phyloP scores from a whole-genome alignment of 1,140 invertebrate genomes.

The Bathynomus jamesi region DNA sequence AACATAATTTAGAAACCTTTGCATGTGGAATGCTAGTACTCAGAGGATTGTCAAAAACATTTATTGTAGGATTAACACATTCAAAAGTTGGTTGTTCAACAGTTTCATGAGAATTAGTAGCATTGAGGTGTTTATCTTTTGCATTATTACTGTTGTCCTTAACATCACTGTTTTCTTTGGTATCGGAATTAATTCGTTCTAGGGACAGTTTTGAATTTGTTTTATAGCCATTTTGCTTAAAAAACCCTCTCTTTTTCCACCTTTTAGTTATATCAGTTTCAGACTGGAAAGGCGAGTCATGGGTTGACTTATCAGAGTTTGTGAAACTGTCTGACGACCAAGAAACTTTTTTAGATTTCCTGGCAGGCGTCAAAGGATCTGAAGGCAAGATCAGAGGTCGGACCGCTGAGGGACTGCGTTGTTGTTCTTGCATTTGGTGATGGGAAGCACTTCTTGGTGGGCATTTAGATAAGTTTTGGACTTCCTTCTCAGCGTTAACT shows the following conservation, averaged over 20 bases:
- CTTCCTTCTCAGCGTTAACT: slow-evolving; percentile 4
- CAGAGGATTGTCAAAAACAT: too few species aligned
- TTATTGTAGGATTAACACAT: too few species aligned
- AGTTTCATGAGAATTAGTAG: too few species aligned
- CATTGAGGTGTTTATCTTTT: not conserved
- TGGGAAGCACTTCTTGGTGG: slow-evolving; percentile 27
- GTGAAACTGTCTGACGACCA: slow-evolving; percentile 33
- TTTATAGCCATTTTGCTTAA: not conserved
- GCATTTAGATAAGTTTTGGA: not conserved
- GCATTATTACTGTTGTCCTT: too few species aligned
- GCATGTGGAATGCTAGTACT: too few species aligned
- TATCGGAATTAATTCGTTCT: not conserved
- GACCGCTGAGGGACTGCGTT: slow-evolving; percentile 18
- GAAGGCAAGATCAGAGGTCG: slow-evolving; percentile 16
- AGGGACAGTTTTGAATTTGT: not conserved
- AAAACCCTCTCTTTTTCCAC: not conserved
- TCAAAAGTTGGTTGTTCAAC: too few species aligned
- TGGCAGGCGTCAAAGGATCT: slow-evolving; percentile 18
- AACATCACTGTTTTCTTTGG: not conserved
- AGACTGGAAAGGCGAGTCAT: slow-evolving; percentile 9
- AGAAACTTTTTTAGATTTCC: slow-evolving; percentile 26
- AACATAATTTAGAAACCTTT: too few species aligned
- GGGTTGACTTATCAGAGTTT: slow-evolving; percentile 13
- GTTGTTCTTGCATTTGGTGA: slow-evolving; percentile 19
- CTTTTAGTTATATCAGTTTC: not conserved